These are phyloP conservation scores for Arctocebus calabarensis DNA, from an alignment of 2,797 vertebrate genomes.

Conservation along the genomic window DNA sequence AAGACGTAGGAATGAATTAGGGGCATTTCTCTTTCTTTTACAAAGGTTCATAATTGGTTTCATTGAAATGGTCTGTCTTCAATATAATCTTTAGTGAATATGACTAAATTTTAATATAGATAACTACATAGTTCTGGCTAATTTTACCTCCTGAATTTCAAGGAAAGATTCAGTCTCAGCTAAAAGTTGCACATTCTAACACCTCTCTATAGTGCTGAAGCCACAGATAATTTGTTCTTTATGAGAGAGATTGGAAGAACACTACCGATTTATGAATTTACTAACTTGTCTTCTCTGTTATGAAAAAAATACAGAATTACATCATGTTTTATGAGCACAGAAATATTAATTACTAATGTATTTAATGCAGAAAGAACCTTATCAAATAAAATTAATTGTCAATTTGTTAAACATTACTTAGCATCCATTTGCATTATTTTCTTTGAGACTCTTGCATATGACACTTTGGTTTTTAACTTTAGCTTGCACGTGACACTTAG, in stretches of 20 bases:
- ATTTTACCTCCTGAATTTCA: conserved; percentile 63
- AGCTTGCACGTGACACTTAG: not conserved
- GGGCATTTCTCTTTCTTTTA: conserved; percentile 30
- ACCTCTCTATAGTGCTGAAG: conserved; percentile 5
- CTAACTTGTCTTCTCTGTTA: conserved; percentile 19
- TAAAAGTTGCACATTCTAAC: not conserved
- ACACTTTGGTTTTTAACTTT: not conserved
- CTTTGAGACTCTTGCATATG: not conserved
- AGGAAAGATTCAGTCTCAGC: conserved; percentile 10
- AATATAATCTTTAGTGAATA: conserved; percentile 4
- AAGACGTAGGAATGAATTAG: not conserved
- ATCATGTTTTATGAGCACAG: not conserved
- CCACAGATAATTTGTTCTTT: not conserved
- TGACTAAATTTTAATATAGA: conserved; percentile 54
- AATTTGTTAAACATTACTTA: conserved; percentile 48
- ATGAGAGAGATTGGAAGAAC: not conserved
- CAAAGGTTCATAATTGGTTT: conserved; percentile 42
- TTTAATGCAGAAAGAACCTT: conserved; percentile 2
- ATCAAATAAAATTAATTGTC: not conserved
- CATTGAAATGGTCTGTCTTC: conserved; percentile 14
- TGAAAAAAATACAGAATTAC: conserved; percentile 26
- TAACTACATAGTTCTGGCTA: not conserved
- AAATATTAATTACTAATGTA: conserved; percentile 56
- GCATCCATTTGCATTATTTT: conserved; percentile 37
- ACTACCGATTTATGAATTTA: conserved; percentile 40